Evolutionary conservation across 2,888 invertebrate genomes (phyloP).

Genomic region (Epinotia demarniana): DNA sequence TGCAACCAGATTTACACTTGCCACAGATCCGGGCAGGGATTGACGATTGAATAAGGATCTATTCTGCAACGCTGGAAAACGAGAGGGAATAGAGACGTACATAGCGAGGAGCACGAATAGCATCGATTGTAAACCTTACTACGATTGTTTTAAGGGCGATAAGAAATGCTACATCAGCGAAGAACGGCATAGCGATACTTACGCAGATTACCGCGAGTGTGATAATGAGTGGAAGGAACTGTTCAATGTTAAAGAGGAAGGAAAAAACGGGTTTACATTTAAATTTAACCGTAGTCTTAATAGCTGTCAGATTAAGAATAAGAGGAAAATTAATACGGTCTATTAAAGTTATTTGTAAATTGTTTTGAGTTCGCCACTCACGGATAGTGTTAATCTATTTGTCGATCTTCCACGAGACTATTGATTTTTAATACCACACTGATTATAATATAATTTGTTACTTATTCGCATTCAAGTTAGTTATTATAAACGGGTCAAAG

Average conservation of each 20-base stretch:
- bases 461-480: no score
- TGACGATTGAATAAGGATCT: constrained; percentile 70
- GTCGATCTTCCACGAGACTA: not conserved
- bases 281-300: constrained; percentile 79
- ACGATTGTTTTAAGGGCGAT: constrained; percentile 74
- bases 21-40: constrained; percentile 74
- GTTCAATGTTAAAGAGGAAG: constrained; percentile 59
- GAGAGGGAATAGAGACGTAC: constrained; percentile 65
- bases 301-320: constrained; percentile 74
- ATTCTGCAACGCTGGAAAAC: constrained; percentile 59
- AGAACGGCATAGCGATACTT: constrained; percentile 72
- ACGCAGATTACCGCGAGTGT: constrained; percentile 69
- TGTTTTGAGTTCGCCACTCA: not conserved
- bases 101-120: constrained; percentile 75
- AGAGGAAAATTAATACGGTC: constrained; percentile 65
- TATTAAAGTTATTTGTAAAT: constrained; percentile 49
- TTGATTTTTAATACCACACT: no score
- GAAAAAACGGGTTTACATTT: constrained; percentile 70
- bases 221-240: constrained; percentile 63
- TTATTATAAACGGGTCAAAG: no score
- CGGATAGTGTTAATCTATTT: not conserved
- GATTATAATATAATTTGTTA: no score
- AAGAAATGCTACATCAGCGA: constrained; percentile 52
- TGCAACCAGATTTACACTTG: constrained; percentile 72
- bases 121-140: constrained; percentile 78